Evolutionary conservation across 2,888 invertebrate genomes (phyloP).

Genomic region (Sinhomidia bicolor): DNA sequence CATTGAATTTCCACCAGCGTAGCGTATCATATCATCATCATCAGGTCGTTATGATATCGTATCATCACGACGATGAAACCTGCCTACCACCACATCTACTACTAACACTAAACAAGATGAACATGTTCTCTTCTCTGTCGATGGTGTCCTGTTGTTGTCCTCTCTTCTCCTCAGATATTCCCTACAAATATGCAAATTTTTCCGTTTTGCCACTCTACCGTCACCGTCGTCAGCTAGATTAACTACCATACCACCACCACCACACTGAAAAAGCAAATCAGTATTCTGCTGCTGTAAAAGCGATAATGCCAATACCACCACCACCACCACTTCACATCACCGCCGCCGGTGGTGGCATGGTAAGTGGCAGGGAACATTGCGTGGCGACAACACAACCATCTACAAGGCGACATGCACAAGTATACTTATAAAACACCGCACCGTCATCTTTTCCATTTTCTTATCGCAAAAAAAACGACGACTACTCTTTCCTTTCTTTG

Average conservation of each 20-base stretch:
- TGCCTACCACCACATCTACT: neutral
- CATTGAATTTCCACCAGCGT: conserved; percentile 17
- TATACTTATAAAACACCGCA: too few relatives aligned
- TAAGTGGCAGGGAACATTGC: neutral
- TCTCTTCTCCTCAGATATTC: neutral
- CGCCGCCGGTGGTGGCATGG: neutral
- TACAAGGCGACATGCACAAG: neutral
- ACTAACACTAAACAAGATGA: neutral
- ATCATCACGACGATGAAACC: neutral
- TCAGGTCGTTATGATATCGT: conserved; percentile 12
- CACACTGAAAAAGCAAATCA: neutral
- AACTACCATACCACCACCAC: neutral
- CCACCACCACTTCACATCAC: too few relatives aligned
- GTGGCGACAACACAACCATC: neutral
- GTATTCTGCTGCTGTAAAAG: neutral
- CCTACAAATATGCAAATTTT: neutral
- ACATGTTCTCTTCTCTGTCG: neutral
- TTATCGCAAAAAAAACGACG: neutral
- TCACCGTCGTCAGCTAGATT: neutral
- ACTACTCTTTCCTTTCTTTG: neutral
- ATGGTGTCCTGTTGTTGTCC: neutral
- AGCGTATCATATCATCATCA: neutral
- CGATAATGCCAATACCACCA: conserved; percentile 11
- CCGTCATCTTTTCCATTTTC: neutral
- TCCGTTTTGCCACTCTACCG: neutral